Conservation (phyloP, 37 sponge, comb jelly and placozoan genomes). For the Aphrocallistes beatrix region DNA sequence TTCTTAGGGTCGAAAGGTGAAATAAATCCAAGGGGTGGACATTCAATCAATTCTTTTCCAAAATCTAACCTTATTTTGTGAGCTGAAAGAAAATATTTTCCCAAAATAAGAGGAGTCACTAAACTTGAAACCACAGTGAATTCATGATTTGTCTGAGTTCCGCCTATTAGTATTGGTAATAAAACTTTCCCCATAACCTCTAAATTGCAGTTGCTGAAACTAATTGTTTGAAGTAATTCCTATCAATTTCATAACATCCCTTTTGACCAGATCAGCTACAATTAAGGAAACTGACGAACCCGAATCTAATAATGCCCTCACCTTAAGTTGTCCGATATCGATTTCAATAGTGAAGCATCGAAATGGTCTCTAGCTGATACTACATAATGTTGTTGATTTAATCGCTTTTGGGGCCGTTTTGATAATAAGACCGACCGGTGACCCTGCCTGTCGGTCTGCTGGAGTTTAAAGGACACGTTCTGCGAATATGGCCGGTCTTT, state of each 20-base stretch:
- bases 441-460: not conserved
- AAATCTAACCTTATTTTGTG: conserved; percentile 39
- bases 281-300: conserved; percentile 16
- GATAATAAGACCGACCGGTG: not conserved
- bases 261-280: not conserved
- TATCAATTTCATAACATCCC: not conserved
- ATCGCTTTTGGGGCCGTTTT: not conserved
- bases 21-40: not conserved
- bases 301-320: conserved; percentile 5
- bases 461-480: not conserved
- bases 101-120: conserved; percentile 39
- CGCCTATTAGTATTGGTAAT: not conserved
- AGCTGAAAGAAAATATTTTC: conserved; percentile 35
- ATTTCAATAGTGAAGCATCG: not conserved
- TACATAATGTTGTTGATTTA: not conserved
- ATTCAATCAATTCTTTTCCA: not conserved
- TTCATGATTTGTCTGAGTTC: conserved; percentile 11
- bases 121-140: conserved; percentile 36
- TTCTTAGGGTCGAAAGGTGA: not conserved
- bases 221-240: not conserved
- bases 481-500: not conserved
- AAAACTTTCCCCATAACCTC: not conserved
- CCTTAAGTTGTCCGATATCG: not conserved
- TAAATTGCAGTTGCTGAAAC: conserved; percentile 8
- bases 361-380: not conserved